Evolutionary conservation across 1,140 invertebrate species (phyloP).

Genomic region (Belonocnema kinseyi): DNA sequence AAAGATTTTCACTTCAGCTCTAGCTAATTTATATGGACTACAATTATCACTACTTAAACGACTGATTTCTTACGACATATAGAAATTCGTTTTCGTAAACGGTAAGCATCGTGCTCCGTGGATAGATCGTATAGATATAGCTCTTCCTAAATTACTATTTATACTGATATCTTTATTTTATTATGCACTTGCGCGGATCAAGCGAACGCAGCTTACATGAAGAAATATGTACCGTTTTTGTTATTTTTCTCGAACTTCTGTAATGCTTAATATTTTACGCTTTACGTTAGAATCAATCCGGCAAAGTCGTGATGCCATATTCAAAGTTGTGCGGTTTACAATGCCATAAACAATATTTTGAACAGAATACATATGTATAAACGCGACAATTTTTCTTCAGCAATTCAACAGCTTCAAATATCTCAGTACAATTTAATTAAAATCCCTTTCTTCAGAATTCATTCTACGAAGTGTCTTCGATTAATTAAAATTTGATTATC

Average conservation of each 20-base stretch:
- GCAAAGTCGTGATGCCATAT: slow-evolving; percentile 7
- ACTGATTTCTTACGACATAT: slow-evolving; percentile 55
- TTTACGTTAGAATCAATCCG: slow-evolving; percentile 5
- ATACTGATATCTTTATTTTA: slow-evolving; percentile 40
- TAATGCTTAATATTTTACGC: slow-evolving; percentile 7
- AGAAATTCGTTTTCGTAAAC: slow-evolving; percentile 56
- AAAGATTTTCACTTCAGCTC: not conserved
- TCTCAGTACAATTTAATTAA: not conserved
- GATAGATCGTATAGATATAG: slow-evolving; percentile 30
- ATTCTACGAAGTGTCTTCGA: no score
- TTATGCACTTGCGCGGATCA: slow-evolving; percentile 38
- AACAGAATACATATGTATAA: not conserved
- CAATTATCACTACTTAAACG: slow-evolving; percentile 53
- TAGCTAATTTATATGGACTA: slow-evolving; percentile 36
- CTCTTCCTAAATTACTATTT: slow-evolving; percentile 32
- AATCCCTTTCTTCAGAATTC: not conserved
- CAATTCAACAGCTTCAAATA: not conserved
- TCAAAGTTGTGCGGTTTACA: slow-evolving; percentile 22
- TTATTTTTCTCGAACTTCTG: slow-evolving; percentile 26
- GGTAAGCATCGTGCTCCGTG: slow-evolving; percentile 46
- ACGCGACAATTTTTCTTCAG: not conserved
- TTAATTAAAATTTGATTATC: not conserved
- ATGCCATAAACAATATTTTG: slow-evolving; percentile 22
- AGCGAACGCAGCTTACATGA: slow-evolving; percentile 29
- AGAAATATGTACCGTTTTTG: slow-evolving; percentile 31